These are phyloP conservation scores for Chinchilla lanigera DNA, from an alignment of 2,113 vertebrate genomes.

Conservation along the genomic window DNA sequence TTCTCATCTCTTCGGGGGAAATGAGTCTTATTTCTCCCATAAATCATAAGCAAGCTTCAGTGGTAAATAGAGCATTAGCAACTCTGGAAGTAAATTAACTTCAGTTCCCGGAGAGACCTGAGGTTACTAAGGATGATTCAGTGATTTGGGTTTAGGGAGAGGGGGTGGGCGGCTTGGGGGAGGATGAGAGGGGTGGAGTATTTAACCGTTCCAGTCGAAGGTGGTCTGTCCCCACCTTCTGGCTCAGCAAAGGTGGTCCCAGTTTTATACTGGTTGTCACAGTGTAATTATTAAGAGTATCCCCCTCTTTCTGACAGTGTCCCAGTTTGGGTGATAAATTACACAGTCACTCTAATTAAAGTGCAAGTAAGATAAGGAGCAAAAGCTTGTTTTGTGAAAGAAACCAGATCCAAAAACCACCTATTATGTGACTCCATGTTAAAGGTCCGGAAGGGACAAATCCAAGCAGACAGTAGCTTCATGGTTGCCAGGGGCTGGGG, in stretches of 20 bases:
- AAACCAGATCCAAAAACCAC: neutral
- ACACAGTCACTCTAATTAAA: neutral
- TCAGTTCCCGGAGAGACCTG: neutral
- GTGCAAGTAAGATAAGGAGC: slow-evolving; percentile 9
- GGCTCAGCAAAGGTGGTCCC: neutral
- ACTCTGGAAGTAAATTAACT: slow-evolving; percentile 48
- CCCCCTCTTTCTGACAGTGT: neutral
- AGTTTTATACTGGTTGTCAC: neutral
- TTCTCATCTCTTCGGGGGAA: slow-evolving; percentile 64
- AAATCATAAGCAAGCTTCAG: slow-evolving; percentile 64
- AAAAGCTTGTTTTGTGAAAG: slow-evolving; percentile 9
- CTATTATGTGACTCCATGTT: neutral
- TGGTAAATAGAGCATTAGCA: slow-evolving; percentile 61
- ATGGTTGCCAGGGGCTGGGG: neutral
- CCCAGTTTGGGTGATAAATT: neutral
- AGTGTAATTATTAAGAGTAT: neutral
- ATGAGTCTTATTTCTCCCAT: slow-evolving; percentile 73
- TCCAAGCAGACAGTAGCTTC: neutral
- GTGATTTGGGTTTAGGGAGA: neutral
- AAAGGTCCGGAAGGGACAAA: neutral
- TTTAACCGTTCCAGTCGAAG: neutral
- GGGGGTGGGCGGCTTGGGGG: neutral
- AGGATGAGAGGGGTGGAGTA: neutral
- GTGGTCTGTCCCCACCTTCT: neutral
- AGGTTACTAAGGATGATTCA: slow-evolving; percentile 20